phyloP scores from a whole-genome alignment of 2,888 invertebrate genomes.

The Dryococelus australis region DNA sequence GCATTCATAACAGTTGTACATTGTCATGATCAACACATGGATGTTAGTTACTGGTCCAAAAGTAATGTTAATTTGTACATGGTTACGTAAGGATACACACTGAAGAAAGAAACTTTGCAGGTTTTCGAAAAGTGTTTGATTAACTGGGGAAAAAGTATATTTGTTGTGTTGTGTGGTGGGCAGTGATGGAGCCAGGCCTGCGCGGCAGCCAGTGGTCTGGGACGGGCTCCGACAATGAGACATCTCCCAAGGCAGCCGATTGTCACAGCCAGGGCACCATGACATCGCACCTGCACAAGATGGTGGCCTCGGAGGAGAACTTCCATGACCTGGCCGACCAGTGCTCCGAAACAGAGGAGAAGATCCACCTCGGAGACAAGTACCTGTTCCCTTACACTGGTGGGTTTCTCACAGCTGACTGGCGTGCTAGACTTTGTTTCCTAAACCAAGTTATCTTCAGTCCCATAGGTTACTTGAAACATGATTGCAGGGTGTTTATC shows the following conservation, averaged over 20 bases:
- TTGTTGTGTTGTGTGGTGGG: background rate
- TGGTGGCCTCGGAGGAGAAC: slow-evolving; percentile 46
- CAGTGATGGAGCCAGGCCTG: slow-evolving; percentile 38
- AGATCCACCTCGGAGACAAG: slow-evolving; percentile 73
- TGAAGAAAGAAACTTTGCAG: no score
- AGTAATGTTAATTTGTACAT: no score
- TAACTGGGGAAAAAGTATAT: no score
- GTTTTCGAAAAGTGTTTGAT: no score
- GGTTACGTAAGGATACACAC: no score
- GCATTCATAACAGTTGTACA: no score
- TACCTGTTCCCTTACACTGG: slow-evolving; percentile 86
- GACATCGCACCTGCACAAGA: slow-evolving; percentile 39
- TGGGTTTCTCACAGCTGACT: slow-evolving; percentile 47
- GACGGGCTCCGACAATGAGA: slow-evolving; percentile 78
- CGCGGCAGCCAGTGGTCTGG: slow-evolving; percentile 77
- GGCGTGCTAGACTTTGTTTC: no score
- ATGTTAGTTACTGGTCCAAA: no score
- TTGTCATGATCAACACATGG: no score
- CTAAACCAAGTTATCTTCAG: no score
- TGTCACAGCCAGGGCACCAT: slow-evolving; percentile 32
- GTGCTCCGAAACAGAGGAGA: slow-evolving; percentile 68
- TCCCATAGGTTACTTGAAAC: no score
- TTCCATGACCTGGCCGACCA: slow-evolving; percentile 53
- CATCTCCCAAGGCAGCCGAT: slow-evolving; percentile 38
- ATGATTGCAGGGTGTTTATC: no score